Evolutionary conservation across 2,113 vertebrate species (phyloP).

Genomic region (Eupsittula cactorum): DNA sequence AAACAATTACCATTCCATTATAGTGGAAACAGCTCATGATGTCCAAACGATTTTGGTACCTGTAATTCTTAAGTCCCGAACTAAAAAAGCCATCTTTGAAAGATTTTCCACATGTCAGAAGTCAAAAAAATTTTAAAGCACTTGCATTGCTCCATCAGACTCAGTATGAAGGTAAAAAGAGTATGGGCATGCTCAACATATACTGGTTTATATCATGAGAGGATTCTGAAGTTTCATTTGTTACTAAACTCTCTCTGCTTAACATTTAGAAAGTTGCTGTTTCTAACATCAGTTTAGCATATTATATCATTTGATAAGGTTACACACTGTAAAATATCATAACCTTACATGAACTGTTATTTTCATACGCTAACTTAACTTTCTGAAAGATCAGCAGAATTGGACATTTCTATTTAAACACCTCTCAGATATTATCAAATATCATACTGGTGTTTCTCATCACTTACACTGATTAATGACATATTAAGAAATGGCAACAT

Average conservation of each 20-base stretch:
- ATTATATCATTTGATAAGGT: not conserved
- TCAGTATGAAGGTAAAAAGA: not conserved
- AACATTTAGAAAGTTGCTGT: not conserved
- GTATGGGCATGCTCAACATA: not conserved
- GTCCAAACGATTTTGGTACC: not conserved
- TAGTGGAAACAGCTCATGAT: not conserved
- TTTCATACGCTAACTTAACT: not conserved
- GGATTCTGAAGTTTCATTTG: not conserved
- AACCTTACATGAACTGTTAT: not conserved
- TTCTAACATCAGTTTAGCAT: not conserved
- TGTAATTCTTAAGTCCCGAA: not conserved
- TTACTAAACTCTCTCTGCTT: not conserved
- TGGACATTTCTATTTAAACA: not conserved
- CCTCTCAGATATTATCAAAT: rapidly evolving
- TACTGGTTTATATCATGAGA: not conserved
- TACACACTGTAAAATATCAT: not conserved
- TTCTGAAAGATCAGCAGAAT: not conserved
- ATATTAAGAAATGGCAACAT: not conserved
- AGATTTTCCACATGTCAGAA: not conserved
- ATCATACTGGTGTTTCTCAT: not conserved
- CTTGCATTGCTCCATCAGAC: not conserved
- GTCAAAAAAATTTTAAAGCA: not conserved
- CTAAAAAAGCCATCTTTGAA: not conserved
- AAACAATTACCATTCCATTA: not conserved
- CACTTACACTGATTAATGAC: not conserved